phyloP scores from a whole-genome alignment of 2,888 invertebrate genomes.

The Melanophora roralis region DNA sequence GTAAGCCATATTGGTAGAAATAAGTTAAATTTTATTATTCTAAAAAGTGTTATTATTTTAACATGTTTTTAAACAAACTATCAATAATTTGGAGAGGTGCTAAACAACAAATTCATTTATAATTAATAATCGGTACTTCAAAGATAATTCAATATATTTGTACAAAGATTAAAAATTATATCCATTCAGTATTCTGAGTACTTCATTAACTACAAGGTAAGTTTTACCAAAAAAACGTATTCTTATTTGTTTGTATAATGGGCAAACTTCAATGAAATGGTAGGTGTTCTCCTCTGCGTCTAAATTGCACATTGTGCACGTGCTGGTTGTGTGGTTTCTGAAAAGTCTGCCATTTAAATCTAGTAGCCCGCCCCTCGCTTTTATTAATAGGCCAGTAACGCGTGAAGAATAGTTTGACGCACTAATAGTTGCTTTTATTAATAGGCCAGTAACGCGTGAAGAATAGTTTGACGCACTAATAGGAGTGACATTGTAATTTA shows the following conservation, averaged over 20 bases:
- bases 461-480: neutral
- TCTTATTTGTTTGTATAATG: neutral
- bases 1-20: neutral
- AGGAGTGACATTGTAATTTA: too few relatives aligned
- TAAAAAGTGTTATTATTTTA: neutral
- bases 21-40: neutral
- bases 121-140: too few relatives aligned
- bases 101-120: too few relatives aligned
- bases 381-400: too few relatives aligned
- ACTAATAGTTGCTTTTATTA: too few relatives aligned
- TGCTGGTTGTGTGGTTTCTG: too few relatives aligned
- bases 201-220: neutral
- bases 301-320: neutral
- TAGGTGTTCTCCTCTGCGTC: neutral
- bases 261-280: neutral
- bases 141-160: too few relatives aligned
- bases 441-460: neutral
- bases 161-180: too few relatives aligned
- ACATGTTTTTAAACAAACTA: neutral
- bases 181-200: too few relatives aligned
- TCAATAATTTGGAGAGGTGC: neutral
- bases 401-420: too few relatives aligned
- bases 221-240: neutral
- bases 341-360: too few relatives aligned
- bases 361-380: neutral